Evolutionary conservation across 2,797 vertebrate genomes (phyloP).

Genomic region (Remorina albescens): DNA sequence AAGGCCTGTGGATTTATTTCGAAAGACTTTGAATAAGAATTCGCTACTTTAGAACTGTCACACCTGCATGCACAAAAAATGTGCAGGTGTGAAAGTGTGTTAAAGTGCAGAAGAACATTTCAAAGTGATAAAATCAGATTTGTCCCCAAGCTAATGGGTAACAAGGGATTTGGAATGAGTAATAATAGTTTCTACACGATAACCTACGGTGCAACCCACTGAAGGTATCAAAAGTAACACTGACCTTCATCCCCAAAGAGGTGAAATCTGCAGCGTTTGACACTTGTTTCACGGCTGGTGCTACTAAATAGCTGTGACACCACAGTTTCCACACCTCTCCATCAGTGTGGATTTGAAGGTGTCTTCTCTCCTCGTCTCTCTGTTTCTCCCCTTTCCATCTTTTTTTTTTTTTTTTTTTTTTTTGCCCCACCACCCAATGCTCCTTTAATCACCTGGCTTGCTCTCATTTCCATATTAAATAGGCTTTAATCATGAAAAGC

Average conservation of each 20-base stretch:
- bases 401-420: conserved; percentile 59
- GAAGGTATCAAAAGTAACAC: conserved; percentile 5
- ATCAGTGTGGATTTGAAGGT: conserved; percentile 59
- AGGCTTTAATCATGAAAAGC: conserved; percentile 99
- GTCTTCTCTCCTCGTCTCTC: conserved; percentile 49
- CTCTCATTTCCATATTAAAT: conserved; percentile 99
- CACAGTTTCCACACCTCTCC: conserved; percentile 35
- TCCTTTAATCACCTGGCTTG: conserved; percentile 99
- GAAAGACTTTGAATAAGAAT: conserved; percentile 45
- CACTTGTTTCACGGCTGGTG: conserved; percentile 32
- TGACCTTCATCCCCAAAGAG: conserved; percentile 38
- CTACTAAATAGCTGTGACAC: conserved; percentile 38
- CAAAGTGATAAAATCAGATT: conserved; percentile 14
- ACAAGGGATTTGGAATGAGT: conserved; percentile 38
- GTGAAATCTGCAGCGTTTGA: conserved; percentile 28
- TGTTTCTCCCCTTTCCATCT: conserved; percentile 15
- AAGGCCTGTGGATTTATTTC: conserved; percentile 22
- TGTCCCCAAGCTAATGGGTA: conserved; percentile 20
- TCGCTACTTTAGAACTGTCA: conserved; percentile 53
- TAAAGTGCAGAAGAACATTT: conserved; percentile 8
- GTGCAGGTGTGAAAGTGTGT: conserved; percentile 42
- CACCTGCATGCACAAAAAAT: conserved; percentile 36
- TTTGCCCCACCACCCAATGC: conserved; percentile 82
- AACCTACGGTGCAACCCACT: not conserved
- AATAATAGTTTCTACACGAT: conserved; percentile 38